Percentiles rank a stretch among this genome's conserved stretches.
These are phyloP conservation scores for Sminthopsis crassicaudata DNA, from an alignment of 2,113 vertebrate genomes.

Conservation along the genomic window DNA sequence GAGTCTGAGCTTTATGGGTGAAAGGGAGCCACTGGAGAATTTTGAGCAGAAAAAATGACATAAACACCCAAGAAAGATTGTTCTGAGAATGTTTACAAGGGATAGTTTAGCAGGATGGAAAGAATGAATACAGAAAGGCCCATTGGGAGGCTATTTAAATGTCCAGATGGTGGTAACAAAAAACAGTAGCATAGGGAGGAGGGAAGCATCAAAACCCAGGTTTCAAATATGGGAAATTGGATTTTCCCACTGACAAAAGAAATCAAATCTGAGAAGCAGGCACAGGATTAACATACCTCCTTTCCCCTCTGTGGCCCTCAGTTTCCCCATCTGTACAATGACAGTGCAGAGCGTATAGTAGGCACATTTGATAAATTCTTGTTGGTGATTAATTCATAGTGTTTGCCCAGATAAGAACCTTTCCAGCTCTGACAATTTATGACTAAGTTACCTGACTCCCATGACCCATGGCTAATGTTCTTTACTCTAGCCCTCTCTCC, in stretches of 20 bases:
- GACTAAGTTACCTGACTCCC: background rate
- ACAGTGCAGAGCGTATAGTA: background rate
- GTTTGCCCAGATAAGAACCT: background rate
- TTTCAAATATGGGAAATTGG: background rate
- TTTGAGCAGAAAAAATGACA: background rate
- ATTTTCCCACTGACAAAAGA: background rate
- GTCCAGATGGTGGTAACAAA: background rate
- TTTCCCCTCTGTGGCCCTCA: background rate
- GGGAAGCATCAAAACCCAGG: background rate
- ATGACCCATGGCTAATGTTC: background rate
- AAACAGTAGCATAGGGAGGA: background rate
- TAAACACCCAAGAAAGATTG: background rate
- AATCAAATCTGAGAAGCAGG: background rate
- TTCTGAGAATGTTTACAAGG: background rate
- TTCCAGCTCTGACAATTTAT: background rate
- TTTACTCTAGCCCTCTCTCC: background rate
- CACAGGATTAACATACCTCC: background rate
- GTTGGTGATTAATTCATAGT: background rate
- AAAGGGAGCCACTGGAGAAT: background rate
- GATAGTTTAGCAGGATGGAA: background rate
- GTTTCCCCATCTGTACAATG: background rate
- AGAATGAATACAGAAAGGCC: too few relatives aligned
- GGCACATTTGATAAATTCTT: background rate
- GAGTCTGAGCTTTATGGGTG: background rate
- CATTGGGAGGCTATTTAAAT: too few relatives aligned